Base-by-base conservation (phyloP, 2,113 vertebrate species). In the Aegotheles bennettii region DNA sequence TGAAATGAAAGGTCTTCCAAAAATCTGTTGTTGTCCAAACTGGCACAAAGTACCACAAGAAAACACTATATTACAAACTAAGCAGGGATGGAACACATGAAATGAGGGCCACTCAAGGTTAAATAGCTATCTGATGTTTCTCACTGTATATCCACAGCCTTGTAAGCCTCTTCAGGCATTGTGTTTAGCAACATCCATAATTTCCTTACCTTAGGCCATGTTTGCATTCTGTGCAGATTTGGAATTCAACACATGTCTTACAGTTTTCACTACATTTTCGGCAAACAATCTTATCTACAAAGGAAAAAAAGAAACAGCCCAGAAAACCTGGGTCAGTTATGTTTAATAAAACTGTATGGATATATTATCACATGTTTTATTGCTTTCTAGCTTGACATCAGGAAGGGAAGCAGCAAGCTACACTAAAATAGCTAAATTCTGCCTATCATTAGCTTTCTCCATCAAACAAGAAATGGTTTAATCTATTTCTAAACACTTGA, bases 211-310 rank as follows among this genome's bases (percentile, higher is more conserved):
- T 99, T 97, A 98, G 97, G 48, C 99, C 99, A 43, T 98, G 98
- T 97, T 98, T 99, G 98, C 99, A 99, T 97, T 99, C 99, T 43
- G 98, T 99, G 96, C 99, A 99, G 94, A 98, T 97, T 79, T 97
- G 99, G 61, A 97, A 98, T 93, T 98, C 96, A 64, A 97, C 97
- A 96, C 99, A 99, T 2, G 98, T 98, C 97, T 98, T 99, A 94
- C 99, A 99, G 97, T 98, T 99, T 94, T 99, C 99, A 53, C 97
- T 98, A 96, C 99, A 99, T 97, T 98, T 99, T 95, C 98, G 98
- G 96, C 99, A 99, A 97, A 98, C 94, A 96, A 98, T 98, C 96
- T 98, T 98, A 96, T 98, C 99, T 99, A 97, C 54, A 94, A 93
- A 97, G 69, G 92, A 53, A 95, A 83, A 94, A 75, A 88, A 85